Evolutionary conservation across 2,113 vertebrate genomes (phyloP).

Genomic region (Syngnathus floridae): DNA sequence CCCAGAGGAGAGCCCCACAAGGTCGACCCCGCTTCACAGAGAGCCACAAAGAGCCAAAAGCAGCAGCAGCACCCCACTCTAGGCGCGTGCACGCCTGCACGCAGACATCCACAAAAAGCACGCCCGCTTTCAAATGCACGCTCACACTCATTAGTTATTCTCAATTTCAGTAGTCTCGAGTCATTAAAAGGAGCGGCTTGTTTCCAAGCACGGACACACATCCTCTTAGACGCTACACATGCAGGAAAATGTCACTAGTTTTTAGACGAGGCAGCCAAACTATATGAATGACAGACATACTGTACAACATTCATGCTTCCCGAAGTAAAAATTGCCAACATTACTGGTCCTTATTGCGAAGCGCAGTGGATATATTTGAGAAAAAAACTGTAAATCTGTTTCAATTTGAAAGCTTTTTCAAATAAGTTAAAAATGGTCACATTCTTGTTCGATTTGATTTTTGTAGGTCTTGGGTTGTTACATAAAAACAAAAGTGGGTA

Average conservation of each 20-base stretch:
- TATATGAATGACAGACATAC: too few relatives aligned
- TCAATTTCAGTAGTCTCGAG: slow-evolving; percentile 52
- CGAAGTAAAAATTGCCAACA: too few relatives aligned
- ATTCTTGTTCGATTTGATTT: too few relatives aligned
- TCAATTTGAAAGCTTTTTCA: too few relatives aligned
- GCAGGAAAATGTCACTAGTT: background rate
- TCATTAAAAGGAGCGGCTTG: slow-evolving; percentile 42
- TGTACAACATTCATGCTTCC: too few relatives aligned
- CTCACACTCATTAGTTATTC: slow-evolving; percentile 59
- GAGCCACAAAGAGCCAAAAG: slow-evolving; percentile 67
- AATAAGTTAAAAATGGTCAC: too few relatives aligned
- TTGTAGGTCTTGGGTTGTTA: too few relatives aligned
- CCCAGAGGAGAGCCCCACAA: slow-evolving; percentile 71
- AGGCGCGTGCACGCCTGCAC: slow-evolving; percentile 43
- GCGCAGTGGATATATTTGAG: too few relatives aligned
- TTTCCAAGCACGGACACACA: slow-evolving; percentile 13
- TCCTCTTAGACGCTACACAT: slow-evolving; percentile 12
- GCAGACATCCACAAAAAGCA: slow-evolving; percentile 34
- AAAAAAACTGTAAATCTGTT: too few relatives aligned
- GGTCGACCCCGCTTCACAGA: slow-evolving; percentile 69
- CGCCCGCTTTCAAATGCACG: slow-evolving; percentile 37
- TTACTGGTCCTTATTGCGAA: too few relatives aligned
- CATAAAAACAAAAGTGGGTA: too few relatives aligned
- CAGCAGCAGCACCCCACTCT: slow-evolving; percentile 63
- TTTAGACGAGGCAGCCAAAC: too few relatives aligned